Conservation (phyloP, 2,113 vertebrate species). For the Calonectris borealis region DNA sequence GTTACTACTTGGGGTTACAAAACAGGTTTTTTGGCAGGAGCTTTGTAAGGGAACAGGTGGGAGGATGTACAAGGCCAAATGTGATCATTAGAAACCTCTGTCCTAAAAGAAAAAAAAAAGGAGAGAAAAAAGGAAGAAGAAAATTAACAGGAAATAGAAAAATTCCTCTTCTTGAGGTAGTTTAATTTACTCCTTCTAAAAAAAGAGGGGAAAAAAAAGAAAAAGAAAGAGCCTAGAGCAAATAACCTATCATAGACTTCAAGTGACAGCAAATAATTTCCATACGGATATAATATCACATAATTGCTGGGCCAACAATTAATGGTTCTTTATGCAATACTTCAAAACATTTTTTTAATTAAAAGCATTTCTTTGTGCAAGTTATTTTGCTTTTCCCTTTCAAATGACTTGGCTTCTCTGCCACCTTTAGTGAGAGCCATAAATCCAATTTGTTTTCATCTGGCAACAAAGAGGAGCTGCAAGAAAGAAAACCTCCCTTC, state of each 20-base stretch:
- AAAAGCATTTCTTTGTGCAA: neutral
- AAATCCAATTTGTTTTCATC: neutral
- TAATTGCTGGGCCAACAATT: neutral
- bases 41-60: slow-evolving; percentile 21
- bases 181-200: slow-evolving; percentile 18
- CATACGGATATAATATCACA: neutral
- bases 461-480: neutral
- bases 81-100: neutral
- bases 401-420: neutral
- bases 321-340: neutral
- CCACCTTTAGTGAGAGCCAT: neutral
- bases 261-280: slow-evolving; percentile 11
- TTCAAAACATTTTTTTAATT: slow-evolving; percentile 41
- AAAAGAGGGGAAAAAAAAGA: rapidly evolving
- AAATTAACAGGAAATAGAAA: slow-evolving; percentile 53
- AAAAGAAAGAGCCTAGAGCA: neutral
- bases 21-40: slow-evolving; percentile 13
- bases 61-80: neutral
- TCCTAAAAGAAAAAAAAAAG: neutral
- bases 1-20: neutral
- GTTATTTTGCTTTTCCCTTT: neutral
- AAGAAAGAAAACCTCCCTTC: neutral
- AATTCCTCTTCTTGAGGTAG: slow-evolving; percentile 16
- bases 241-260: neutral
- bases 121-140: neutral